phyloP scores from a whole-genome alignment of 2,797 vertebrate genomes.

The Tadarida brasiliensis region DNA sequence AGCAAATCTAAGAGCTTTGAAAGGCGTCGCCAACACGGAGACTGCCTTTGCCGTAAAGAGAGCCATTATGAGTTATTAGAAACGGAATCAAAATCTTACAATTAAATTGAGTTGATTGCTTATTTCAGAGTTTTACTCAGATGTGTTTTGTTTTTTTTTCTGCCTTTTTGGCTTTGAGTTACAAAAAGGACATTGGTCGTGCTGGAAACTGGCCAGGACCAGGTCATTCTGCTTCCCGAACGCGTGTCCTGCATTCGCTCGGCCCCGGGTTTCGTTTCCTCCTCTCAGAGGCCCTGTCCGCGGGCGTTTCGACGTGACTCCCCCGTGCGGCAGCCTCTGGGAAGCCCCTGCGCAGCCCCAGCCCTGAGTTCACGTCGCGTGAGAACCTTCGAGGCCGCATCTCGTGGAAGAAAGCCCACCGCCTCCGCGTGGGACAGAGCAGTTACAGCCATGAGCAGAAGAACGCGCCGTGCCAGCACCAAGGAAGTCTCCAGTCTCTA shows the following conservation, averaged over 20 bases:
- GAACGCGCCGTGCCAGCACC: not conserved
- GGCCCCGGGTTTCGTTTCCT: constrained; percentile 15
- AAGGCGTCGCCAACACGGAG: not conserved
- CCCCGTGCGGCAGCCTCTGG: not conserved
- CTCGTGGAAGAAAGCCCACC: not conserved
- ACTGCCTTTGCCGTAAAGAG: not conserved
- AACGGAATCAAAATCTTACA: not conserved
- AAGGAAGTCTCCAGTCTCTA: not conserved
- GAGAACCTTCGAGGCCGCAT: constrained; percentile 56
- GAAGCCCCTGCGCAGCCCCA: not conserved
- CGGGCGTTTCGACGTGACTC: not conserved
- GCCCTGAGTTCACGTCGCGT: not conserved
- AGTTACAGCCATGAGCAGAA: not conserved
- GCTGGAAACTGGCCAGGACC: not conserved
- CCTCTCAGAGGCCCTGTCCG: constrained; percentile 64
- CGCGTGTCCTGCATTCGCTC: not conserved
- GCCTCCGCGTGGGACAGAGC: not conserved
- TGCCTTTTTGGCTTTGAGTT: not conserved
- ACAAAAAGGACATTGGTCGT: not conserved
- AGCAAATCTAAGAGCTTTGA: not conserved
- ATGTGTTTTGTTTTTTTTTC: not conserved
- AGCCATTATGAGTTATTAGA: not conserved
- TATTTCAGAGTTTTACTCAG: not conserved
- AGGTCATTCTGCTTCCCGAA: constrained; percentile 40
- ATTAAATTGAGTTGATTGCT: fast-evolving